Conservation (phyloP, 2,113 vertebrate genomes). For the pig (Sus scrofa) region DNA sequence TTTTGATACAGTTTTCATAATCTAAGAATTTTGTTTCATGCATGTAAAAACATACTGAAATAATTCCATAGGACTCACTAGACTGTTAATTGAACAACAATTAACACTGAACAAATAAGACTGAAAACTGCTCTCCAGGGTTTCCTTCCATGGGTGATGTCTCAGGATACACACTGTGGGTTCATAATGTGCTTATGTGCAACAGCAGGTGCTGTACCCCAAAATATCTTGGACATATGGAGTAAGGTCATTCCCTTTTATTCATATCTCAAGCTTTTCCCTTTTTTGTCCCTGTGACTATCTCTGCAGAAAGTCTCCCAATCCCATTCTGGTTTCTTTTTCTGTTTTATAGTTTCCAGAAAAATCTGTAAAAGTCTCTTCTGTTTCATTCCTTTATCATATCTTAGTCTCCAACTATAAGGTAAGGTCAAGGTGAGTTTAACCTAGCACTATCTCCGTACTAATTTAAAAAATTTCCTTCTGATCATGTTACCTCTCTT, state of each 20-base stretch:
- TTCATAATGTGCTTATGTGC: not conserved
- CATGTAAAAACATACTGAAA: not conserved
- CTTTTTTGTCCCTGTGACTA: not conserved
- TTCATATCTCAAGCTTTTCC: not conserved
- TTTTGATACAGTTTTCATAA: not conserved
- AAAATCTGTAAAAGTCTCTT: not conserved
- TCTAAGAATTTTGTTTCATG: not conserved
- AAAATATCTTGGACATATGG: not conserved
- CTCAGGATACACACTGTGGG: not conserved
- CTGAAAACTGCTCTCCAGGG: not conserved
- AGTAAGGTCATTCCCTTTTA: not conserved
- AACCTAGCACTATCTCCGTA: not conserved
- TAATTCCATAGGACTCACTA: not conserved
- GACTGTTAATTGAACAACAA: not conserved
- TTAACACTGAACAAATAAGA: not conserved
- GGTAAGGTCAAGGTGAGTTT: not conserved
- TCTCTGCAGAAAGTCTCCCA: not conserved
- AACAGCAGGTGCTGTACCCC: not conserved
- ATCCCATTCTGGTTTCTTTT: not conserved
- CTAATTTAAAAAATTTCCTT: not conserved
- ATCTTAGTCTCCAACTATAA: not conserved
- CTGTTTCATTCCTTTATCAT: slow-evolving; percentile 11
- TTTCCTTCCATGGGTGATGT: not conserved
- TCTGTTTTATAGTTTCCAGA: not conserved
- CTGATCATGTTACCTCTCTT: not conserved